Percentiles rank a stretch among this genome's conserved stretches.
phyloP scores from a whole-genome alignment of 2,888 invertebrate genomes.

The Phortica magna region DNA sequence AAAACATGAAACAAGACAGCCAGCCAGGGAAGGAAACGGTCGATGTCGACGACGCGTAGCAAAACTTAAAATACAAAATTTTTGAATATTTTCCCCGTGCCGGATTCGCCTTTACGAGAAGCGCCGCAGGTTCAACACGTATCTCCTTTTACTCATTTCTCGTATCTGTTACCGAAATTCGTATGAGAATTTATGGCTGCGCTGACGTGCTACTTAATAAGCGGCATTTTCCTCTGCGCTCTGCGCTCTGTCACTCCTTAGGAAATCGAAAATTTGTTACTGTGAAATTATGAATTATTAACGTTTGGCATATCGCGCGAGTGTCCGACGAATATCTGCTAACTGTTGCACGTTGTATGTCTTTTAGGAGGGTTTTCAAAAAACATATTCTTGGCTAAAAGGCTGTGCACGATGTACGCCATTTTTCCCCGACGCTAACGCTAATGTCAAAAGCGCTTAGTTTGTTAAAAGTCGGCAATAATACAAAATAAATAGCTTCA shows the following conservation, averaged over 20 bases:
- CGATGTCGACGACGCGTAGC: not conserved
- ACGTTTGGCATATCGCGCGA: slow-evolving; percentile 3
- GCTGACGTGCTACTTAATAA: slow-evolving; percentile 67
- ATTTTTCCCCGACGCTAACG: not conserved
- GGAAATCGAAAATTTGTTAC: slow-evolving; percentile 41
- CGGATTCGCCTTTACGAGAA: not conserved
- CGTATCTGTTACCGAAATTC: slow-evolving; percentile 20
- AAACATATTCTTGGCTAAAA: slow-evolving; percentile 28
- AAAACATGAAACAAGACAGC: slow-evolving; percentile 21
- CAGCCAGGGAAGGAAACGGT: not conserved
- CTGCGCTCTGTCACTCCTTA: slow-evolving; percentile 25
- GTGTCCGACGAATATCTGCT: slow-evolving; percentile 7
- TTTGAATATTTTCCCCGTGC: slow-evolving; percentile 12
- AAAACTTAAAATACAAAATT: slow-evolving; percentile 53
- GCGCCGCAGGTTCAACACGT: not conserved
- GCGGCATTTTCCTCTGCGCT: slow-evolving; percentile 33
- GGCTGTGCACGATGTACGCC: slow-evolving; percentile 7
- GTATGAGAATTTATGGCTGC: slow-evolving; percentile 62
- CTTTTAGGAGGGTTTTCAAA: not conserved
- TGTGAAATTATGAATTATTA: slow-evolving; percentile 66
- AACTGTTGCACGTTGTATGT: not conserved
- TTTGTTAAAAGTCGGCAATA: slow-evolving; percentile 34
- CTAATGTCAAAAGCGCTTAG: slow-evolving; percentile 14
- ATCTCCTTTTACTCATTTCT: not conserved
- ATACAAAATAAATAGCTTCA: slow-evolving; percentile 46